Evolutionary conservation across 2,888 invertebrate genomes (phyloP), one percentile per base, ranked within the genome.

Genomic region (Zelleria hepariella): DNA sequence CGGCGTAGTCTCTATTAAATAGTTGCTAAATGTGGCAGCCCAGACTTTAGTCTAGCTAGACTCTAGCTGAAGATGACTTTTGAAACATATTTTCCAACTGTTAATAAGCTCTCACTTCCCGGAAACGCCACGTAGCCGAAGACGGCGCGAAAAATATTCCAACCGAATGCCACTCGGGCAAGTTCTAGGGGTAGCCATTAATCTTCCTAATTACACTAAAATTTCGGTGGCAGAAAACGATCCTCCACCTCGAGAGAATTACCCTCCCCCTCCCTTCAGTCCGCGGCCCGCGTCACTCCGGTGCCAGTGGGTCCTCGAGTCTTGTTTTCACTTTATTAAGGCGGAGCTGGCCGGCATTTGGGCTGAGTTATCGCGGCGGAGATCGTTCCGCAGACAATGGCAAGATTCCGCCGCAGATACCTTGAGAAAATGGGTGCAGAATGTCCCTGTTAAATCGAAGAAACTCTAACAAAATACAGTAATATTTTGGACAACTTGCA

Each of bases 181-280:
- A 48, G 53, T 59, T 56, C 62, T 63, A 66, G 64, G 66, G 7
- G 56, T 15, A 26, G 64, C 64, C 69, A 75, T 76, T 75, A 73
- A 73, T 77, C 73, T 69, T 65, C 62, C 67, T 77, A 74, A 77
- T 75, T 74, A 70, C 66, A 64, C 57, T 62, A 66, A 67, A 71
- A 72, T 69, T 68, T 67, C 59, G 63, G 68, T 69, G 63, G 68
- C 69, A 64, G 68, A 70, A 73, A 71, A 66, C 64, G 65, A 68
- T 66, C 63, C 64, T 64, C 58, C 47, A 21, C 49, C 60, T 55
- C 54, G 62, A 62, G 67, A 66, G 64, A 42, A 42, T 42, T 42
- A 5, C 23, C 23, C 21, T 7, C 2, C 23, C 23, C 8, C 51
- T 1, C 51, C 21, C 23, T 10, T 2, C 49, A 15, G 42, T n/a